Evolutionary conservation across 2,888 invertebrate genomes (phyloP).

Genomic region (Colostygia pectinataria): DNA sequence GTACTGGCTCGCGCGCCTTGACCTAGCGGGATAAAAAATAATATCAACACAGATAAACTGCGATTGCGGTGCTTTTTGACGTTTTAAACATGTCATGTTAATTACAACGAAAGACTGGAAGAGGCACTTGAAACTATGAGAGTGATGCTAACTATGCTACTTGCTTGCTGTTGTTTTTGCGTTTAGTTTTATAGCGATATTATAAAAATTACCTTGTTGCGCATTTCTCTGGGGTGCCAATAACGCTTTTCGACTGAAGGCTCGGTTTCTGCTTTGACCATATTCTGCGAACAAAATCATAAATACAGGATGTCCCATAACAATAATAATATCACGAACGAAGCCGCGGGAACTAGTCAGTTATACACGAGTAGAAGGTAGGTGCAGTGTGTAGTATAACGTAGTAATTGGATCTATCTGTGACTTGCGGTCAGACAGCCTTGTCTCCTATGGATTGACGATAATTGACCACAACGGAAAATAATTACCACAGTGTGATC

Average conservation of each 20-base stretch:
- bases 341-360: no score
- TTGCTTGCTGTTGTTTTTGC: no score
- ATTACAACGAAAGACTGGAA: no score
- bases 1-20: constrained; percentile 46
- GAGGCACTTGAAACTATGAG: no score
- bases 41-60: no score
- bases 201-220: constrained; percentile 12
- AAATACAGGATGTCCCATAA: no score
- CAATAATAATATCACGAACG: no score
- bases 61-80: no score
- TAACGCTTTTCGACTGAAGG: constrained; percentile 43
- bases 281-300: constrained; percentile 53
- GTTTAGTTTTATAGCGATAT: no score
- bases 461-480: constrained; percentile 1
- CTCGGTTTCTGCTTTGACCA: constrained; percentile 68
- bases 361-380: neutral
- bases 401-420: constrained; percentile 21
- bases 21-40: constrained; percentile 39
- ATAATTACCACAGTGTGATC: neutral
- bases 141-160: no score
- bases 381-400: neutral
- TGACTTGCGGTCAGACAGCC: constrained; percentile 22
- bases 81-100: no score
- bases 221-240: constrained; percentile 47
- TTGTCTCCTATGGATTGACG: constrained; percentile 9